Conservation (phyloP, 2,113 vertebrate genomes). For the Chaetops frenatus region DNA sequence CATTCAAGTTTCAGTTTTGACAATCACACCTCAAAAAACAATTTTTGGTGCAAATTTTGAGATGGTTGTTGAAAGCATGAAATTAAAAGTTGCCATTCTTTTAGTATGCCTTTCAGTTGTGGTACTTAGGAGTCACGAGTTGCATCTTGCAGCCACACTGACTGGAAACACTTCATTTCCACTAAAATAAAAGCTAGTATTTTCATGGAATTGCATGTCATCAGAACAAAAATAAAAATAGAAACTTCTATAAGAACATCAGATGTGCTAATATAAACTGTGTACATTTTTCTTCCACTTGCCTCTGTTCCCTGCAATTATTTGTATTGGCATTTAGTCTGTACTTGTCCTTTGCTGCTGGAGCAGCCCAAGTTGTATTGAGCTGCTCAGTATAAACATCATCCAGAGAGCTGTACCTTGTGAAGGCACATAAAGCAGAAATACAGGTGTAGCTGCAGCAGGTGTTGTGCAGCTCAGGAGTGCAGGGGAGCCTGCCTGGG, state of each 20-base stretch:
- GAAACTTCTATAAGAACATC: not conserved
- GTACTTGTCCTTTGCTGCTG: not conserved
- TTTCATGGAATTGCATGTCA: not conserved
- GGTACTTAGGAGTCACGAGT: not conserved
- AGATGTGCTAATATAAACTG: not conserved
- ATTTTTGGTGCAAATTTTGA: not conserved
- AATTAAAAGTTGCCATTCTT: not conserved
- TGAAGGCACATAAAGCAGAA: not conserved
- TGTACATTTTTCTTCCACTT: not conserved
- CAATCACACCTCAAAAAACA: not conserved
- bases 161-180: not conserved
- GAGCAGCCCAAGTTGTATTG: not conserved
- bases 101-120: not conserved
- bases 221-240: not conserved
- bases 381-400: not conserved
- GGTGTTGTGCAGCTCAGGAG: not conserved
- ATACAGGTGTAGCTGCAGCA: not conserved
- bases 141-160: not conserved
- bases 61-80: not conserved
- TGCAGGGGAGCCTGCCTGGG: not conserved
- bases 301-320: not conserved
- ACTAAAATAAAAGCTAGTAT: not conserved
- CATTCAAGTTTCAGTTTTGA: not conserved
- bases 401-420: not conserved
- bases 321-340: not conserved